Percentiles rank a stretch among this genome's conserved stretches.
phyloP scores from a whole-genome alignment of 2,113 vertebrate species.

The Marcusenius ussheri region DNA sequence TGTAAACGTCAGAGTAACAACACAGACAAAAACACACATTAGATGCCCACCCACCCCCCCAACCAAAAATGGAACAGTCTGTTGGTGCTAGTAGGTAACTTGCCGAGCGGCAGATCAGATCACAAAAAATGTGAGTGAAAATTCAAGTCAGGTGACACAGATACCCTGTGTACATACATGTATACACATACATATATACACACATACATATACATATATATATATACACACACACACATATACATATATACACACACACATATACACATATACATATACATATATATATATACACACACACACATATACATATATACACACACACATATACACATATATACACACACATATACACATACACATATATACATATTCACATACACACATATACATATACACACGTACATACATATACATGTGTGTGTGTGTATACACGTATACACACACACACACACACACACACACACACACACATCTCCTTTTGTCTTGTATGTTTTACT shows the following conservation, averaged over 20 bases:
- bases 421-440: too few species aligned
- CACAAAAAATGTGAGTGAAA: not conserved
- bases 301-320: too few species aligned
- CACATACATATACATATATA: not conserved
- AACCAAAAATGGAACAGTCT: not conserved
- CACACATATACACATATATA: too few species aligned
- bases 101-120: not conserved
- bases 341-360: not conserved
- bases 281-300: too few species aligned
- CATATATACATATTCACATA: too few species aligned
- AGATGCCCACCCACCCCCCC: not conserved
- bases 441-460: too few species aligned
- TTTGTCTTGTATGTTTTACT: not conserved
- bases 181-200: too few species aligned
- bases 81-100: not conserved
- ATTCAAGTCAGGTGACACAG: not conserved
- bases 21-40: not conserved
- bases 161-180: not conserved
- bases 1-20: not conserved
- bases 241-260: not conserved
- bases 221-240: too few species aligned
- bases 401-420: too few species aligned
- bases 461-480: not conserved
- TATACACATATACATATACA: too few species aligned
- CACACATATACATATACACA: too few species aligned